phyloP scores from a whole-genome alignment of 2,113 vertebrate genomes.

The Mugil cephalus region DNA sequence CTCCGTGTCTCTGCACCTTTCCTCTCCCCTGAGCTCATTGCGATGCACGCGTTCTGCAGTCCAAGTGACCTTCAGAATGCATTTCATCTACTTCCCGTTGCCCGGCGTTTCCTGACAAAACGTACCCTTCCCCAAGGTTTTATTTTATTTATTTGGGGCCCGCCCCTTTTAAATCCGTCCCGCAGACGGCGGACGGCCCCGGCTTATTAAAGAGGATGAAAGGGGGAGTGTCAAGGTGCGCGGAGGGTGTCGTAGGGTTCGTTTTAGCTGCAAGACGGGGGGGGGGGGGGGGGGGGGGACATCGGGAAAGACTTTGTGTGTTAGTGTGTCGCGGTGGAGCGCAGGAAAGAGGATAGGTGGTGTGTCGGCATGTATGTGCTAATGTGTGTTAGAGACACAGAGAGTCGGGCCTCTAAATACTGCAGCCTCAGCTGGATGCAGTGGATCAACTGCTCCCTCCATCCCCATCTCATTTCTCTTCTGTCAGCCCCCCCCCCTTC shows the following conservation, averaged over 20 bases:
- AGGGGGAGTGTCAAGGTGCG: slow-evolving; percentile 20
- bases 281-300: too few relatives aligned
- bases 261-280: not conserved
- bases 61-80: slow-evolving; percentile 80
- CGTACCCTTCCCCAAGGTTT: slow-evolving; percentile 1
- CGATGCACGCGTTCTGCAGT: slow-evolving; percentile 71
- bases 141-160: slow-evolving; percentile 44
- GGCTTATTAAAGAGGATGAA: slow-evolving; percentile 45
- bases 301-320: slow-evolving; percentile 3
- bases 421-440: slow-evolving; percentile 83
- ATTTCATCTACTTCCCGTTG: slow-evolving; percentile 60
- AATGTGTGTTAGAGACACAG: slow-evolving; percentile 7
- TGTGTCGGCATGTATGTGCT: slow-evolving; percentile 19
- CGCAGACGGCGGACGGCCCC: slow-evolving; percentile 9
- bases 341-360: slow-evolving; percentile 5
- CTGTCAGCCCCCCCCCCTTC: slow-evolving; percentile 48
- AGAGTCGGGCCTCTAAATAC: slow-evolving; percentile 64
- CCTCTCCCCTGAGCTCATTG: slow-evolving; percentile 55
- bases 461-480: slow-evolving; percentile 72
- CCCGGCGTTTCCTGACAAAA: slow-evolving; percentile 28
- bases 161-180: slow-evolving; percentile 13
- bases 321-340: slow-evolving; percentile 22
- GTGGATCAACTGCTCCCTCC: slow-evolving; percentile 74
- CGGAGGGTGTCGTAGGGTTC: slow-evolving; percentile 1
- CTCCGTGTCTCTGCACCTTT: slow-evolving; percentile 33